Percentiles rank a stretch among this genome's conserved stretches.
phyloP scores from a whole-genome alignment of 30 jellyfish, hydroid and myxozoan species.

The Aurelia sp. region DNA sequence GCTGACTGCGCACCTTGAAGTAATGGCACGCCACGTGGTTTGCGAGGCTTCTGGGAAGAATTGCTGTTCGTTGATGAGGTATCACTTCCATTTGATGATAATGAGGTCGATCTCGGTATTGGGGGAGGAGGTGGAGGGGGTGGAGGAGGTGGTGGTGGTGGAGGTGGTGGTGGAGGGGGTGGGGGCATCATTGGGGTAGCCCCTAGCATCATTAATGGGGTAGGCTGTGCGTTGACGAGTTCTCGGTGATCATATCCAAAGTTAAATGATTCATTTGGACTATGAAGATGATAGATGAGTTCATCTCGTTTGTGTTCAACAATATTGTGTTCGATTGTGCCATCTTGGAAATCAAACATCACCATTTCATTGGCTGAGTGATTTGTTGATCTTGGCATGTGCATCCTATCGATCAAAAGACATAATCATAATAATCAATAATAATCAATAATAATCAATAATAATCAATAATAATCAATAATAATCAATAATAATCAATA shows the following conservation, averaged over 20 bases:
- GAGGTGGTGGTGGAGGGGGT: constrained; percentile 87
- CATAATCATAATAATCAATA: background rate
- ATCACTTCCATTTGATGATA: background rate
- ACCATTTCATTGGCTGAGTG: constrained; percentile 14
- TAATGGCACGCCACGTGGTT: constrained; percentile 59
- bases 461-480: too few relatives aligned
- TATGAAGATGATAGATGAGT: constrained; percentile 60
- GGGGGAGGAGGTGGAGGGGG: constrained; percentile 33
- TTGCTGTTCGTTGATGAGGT: background rate
- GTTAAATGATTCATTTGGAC: constrained; percentile 54
- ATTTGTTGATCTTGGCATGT: background rate
- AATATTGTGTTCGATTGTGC: constrained; percentile 52
- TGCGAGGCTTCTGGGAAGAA: background rate
- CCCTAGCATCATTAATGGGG: constrained; percentile 73
- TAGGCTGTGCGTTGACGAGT: constrained; percentile 77
- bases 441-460: too few relatives aligned
- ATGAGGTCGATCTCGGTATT: constrained; percentile 13
- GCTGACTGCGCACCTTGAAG: constrained; percentile 44
- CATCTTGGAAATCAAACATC: constrained; percentile 26
- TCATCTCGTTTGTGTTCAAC: constrained; percentile 70
- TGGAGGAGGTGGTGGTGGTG: constrained; percentile 72
- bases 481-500: too few relatives aligned
- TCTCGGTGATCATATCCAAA: constrained; percentile 43
- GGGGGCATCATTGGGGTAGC: constrained; percentile 46
- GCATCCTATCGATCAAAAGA: constrained; percentile 27